Conservation (phyloP, 2,888 invertebrate species). For the Pyrrhosoma nymphula region DNA sequence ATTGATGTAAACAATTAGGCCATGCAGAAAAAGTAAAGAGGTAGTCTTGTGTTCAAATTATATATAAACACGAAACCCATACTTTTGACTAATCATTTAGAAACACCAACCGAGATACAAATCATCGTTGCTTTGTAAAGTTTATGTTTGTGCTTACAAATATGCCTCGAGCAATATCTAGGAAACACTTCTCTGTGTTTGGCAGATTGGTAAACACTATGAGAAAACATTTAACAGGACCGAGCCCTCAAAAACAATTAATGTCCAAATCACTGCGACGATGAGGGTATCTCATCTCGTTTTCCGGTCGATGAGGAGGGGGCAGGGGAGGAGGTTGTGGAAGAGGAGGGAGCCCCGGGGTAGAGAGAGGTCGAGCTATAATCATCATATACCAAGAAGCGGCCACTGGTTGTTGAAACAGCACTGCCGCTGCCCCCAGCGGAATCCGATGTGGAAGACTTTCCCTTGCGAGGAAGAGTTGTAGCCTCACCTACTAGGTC, state of each 20-base stretch:
- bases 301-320: slow-evolving; percentile 53
- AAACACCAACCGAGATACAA: slow-evolving; percentile 62
- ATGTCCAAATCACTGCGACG: slow-evolving; percentile 64
- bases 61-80: slow-evolving; percentile 40
- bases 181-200: slow-evolving; percentile 40
- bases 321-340: slow-evolving; percentile 52
- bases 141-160: slow-evolving; percentile 51
- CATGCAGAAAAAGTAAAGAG: slow-evolving; percentile 46
- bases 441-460: slow-evolving; percentile 70
- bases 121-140: slow-evolving; percentile 58
- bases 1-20: slow-evolving; percentile 45
- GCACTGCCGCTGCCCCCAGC: slow-evolving; percentile 36
- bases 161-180: slow-evolving; percentile 29
- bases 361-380: slow-evolving; percentile 63
- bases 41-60: slow-evolving; percentile 45
- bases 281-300: slow-evolving; percentile 59
- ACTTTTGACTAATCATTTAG: slow-evolving; percentile 47
- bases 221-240: slow-evolving; percentile 49
- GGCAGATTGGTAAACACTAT: slow-evolving; percentile 55
- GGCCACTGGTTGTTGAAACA: slow-evolving; percentile 60
- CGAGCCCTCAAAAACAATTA: slow-evolving; percentile 50
- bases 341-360: slow-evolving; percentile 48
- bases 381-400: slow-evolving; percentile 67
- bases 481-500: slow-evolving; percentile 85
- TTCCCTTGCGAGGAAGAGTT: slow-evolving; percentile 83